A percentile compares a stretch with the other conserved stretches of the same genome.
These are phyloP conservation scores for Pseudois nayaur DNA, from an alignment of 2,113 vertebrate genomes.

Conservation along the genomic window DNA sequence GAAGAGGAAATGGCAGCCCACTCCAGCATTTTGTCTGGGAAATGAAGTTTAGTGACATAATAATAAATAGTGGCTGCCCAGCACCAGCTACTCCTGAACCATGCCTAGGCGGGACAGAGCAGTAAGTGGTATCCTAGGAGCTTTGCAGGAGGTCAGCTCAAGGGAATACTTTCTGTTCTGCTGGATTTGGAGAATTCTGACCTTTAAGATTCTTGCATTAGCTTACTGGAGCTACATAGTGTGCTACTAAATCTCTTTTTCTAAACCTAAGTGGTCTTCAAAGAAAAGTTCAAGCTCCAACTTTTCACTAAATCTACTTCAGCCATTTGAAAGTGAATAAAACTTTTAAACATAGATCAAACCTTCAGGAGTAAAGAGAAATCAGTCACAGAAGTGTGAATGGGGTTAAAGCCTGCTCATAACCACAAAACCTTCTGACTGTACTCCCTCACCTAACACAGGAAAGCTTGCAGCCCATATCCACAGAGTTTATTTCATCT, in stretches of 20 bases:
- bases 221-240: neutral
- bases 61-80: accelerated
- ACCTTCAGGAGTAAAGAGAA: neutral
- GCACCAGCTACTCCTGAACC: neutral
- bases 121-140: neutral
- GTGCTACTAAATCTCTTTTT: neutral
- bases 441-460: neutral
- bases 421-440: neutral
- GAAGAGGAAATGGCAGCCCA: neutral
- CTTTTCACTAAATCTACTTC: neutral
- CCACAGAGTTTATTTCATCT: neutral
- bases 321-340: neutral
- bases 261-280: neutral
- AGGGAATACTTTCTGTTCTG: neutral
- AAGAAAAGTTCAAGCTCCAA: neutral
- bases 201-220: neutral
- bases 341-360: neutral
- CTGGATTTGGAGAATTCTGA: neutral
- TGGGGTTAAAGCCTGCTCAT: neutral
- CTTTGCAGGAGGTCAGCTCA: neutral
- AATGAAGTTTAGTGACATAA: neutral
- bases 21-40: neutral
- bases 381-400: neutral
- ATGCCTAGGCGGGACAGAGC: neutral
- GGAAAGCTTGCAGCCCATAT: neutral